Percentiles rank a stretch among this genome's conserved stretches.
These are phyloP conservation scores for Melanophora roralis DNA, from an alignment of 2,888 invertebrate genomes.

Conservation along the genomic window DNA sequence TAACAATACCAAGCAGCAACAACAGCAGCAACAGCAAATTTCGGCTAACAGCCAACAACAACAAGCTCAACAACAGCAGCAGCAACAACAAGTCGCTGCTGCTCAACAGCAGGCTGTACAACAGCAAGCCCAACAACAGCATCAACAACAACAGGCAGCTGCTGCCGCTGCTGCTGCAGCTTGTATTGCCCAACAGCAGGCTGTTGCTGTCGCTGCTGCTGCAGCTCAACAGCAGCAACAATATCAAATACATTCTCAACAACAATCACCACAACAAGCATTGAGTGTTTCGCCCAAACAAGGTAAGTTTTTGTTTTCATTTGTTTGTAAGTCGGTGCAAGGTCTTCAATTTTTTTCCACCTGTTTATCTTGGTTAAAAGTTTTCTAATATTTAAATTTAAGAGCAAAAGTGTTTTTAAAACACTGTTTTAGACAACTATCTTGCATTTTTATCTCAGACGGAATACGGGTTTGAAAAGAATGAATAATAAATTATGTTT, in stretches of 20 bases:
- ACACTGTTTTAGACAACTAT: too few species aligned
- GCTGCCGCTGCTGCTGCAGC: slow-evolving; percentile 72
- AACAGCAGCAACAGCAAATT: slow-evolving; percentile 68
- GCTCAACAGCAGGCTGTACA: slow-evolving; percentile 69
- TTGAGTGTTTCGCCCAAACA: slow-evolving; percentile 75
- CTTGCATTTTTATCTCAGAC: too few species aligned
- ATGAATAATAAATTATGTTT: too few species aligned
- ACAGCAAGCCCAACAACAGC: slow-evolving; percentile 65
- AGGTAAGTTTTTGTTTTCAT: slow-evolving; percentile 70
- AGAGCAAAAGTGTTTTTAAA: too few species aligned
- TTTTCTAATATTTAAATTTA: too few species aligned
- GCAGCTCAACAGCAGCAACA: slow-evolving; percentile 71
- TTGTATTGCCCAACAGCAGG: slow-evolving; percentile 73
- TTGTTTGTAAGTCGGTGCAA: slow-evolving; percentile 1
- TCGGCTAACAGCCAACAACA: slow-evolving; percentile 68
- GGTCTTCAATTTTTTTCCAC: not conserved
- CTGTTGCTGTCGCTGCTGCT: slow-evolving; percentile 65
- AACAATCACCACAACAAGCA: slow-evolving; percentile 77
- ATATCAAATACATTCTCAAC: slow-evolving; percentile 77
- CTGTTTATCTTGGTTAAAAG: not conserved
- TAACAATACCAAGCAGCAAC: slow-evolving; percentile 69
- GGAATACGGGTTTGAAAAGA: too few species aligned
- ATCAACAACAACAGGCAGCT: slow-evolving; percentile 65
- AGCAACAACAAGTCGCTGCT: slow-evolving; percentile 66
- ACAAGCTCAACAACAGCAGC: slow-evolving; percentile 64